Evolutionary conservation across 2,113 vertebrate genomes (phyloP).

Genomic region (Orcinus orca): DNA sequence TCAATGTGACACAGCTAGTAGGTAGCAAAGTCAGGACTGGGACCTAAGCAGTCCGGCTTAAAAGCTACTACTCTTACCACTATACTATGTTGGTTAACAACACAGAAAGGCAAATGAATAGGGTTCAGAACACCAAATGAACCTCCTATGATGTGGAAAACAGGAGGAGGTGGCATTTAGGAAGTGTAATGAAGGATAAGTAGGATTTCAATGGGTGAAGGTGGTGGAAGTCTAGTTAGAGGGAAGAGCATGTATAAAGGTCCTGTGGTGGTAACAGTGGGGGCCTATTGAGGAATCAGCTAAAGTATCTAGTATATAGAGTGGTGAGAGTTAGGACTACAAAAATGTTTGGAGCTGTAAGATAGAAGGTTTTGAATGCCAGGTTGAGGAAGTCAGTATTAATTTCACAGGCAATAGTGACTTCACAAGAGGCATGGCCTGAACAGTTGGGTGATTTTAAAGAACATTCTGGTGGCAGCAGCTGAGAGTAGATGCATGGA

Average conservation of each 20-base stretch:
- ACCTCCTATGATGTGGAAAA: background rate
- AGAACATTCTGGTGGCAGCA: background rate
- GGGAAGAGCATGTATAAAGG: background rate
- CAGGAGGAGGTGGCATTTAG: background rate
- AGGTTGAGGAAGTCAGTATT: background rate
- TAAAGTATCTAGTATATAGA: background rate
- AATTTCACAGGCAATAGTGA: constrained; percentile 1
- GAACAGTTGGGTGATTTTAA: background rate
- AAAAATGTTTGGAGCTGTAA: background rate
- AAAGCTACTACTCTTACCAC: background rate
- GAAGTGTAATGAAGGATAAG: background rate
- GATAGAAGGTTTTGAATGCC: background rate
- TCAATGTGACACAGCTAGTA: background rate
- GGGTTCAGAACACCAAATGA: background rate
- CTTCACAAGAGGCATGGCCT: background rate
- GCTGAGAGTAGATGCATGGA: background rate
- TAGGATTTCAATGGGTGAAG: background rate
- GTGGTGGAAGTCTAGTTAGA: background rate
- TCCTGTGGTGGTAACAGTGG: background rate
- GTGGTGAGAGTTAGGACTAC: background rate
- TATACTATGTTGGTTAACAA: background rate
- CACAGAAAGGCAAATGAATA: background rate
- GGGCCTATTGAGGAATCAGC: background rate
- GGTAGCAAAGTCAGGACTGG: background rate
- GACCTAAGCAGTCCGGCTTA: background rate